Base-by-base conservation (phyloP, 1,140 invertebrate genomes). In the Diprion similis region DNA sequence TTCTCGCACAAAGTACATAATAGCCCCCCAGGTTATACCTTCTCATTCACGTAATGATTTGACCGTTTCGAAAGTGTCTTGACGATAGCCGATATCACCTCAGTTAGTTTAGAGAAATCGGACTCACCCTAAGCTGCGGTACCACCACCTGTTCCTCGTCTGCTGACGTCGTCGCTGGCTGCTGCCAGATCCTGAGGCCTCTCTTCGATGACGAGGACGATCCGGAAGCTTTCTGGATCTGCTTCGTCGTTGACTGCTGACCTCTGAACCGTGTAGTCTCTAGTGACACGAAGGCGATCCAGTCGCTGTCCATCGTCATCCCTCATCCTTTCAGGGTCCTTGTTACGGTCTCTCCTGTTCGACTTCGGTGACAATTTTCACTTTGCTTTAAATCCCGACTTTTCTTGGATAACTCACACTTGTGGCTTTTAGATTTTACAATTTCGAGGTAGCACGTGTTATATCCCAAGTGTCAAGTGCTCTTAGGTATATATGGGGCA, bases 51-150 rank as follows among this genome's bases (percentile, higher is more conserved):
- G 46, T 71, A 75, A 48, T 47, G 17, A 11, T 19, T 68, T 17
- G 15, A 13, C 51, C 11, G 51, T n/a, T n/a, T 59, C 11, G 11
- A 2, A 11, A 1, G 1, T 13, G 11, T 59, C 11, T 59, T 11
- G 11, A 59, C 8, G 11, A 59, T 59, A 59, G 11, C 2, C n/a
- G 51, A 11, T 8, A 59, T 4, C 51, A n/a, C 51, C 1, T 59
- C 51, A 13, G 51, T 59, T 4, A 59, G 51, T 8, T 59, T 59
- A 1, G 51, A 1, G 8, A 59, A 59, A 59, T 59, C 51, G 11
- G 51, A 59, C 71, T 75, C 71, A 75, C 71, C 74, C 68, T 74
- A 8, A 45, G 19, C 37, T 66, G 71, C 24, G 24, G 24, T 37
- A 37, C 24, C 24, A 37, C 24, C 24, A 1, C 9, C 67, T 68